Evolutionary conservation across 2,113 vertebrate species (phyloP).

Genomic region (Tricholaema leucomelas): DNA sequence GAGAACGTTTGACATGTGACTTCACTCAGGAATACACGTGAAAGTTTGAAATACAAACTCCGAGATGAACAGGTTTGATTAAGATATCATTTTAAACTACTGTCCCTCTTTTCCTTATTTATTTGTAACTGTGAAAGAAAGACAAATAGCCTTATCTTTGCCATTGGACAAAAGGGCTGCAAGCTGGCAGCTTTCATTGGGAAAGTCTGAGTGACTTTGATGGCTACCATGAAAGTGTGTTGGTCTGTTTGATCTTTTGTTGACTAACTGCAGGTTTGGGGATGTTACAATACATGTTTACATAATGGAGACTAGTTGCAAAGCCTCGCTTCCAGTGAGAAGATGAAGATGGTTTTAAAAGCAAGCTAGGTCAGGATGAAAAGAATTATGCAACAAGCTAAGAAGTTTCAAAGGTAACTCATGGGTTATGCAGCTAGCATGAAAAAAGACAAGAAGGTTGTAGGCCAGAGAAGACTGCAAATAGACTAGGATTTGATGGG

Average conservation of each 20-base stretch:
- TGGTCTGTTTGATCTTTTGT: slow-evolving; percentile 66
- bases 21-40: slow-evolving; percentile 56
- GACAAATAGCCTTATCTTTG: slow-evolving; percentile 30
- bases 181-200: slow-evolving; percentile 11
- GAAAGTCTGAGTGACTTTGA: slow-evolving; percentile 52
- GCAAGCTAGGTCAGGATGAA: neutral
- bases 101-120: slow-evolving; percentile 38
- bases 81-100: slow-evolving; percentile 37
- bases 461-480: neutral
- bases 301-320: slow-evolving; percentile 20
- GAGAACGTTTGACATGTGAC: slow-evolving; percentile 33
- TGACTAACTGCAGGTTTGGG: slow-evolving; percentile 33
- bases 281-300: slow-evolving; percentile 43
- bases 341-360: slow-evolving; percentile 48
- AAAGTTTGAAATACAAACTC: slow-evolving; percentile 55
- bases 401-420: neutral
- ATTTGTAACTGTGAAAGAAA: slow-evolving; percentile 35
- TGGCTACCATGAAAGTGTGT: slow-evolving; percentile 31
- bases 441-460: neutral
- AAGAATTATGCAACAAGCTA: neutral
- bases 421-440: neutral
- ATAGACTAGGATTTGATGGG: neutral
- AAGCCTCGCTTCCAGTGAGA: neutral
- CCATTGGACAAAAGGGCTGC: neutral
- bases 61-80: slow-evolving; percentile 54